Evolutionary conservation across 2,888 invertebrate species (phyloP), one percentile per base, ranked within the genome.

Genomic region (Cheiracanthium punctorium): DNA sequence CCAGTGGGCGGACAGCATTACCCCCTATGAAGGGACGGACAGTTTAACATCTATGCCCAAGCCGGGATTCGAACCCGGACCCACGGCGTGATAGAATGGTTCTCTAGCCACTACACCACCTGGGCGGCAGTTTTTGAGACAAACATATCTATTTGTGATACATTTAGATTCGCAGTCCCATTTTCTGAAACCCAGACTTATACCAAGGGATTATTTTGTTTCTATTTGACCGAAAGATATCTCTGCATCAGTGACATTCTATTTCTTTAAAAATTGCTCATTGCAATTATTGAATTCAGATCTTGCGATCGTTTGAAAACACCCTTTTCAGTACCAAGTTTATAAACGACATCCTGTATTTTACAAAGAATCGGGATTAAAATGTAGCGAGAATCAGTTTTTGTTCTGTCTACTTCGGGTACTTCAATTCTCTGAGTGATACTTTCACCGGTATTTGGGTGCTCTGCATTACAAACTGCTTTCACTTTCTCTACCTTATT

Each of bases 271-370:
- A 70, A 72, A 58, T 28, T 58, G 73, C 20, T 70, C 52, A 65
- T 69, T 81, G 67, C 24, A 69, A 32, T 67, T 32, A 48, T 48
- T 74, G 74, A 74, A 74, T 74, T 74, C 52, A 67, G n/a, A 81
- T 74, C 20, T 48, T 30, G 65, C 65, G 65, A 74, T 73, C 73
- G 73, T 73, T 72, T 73, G 30, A 80, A 80, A 80, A 71, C 37
- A 71, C 30, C 24, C 43, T 17, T 52, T 81, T 80, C 48, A 74
- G 69, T 33, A 69, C 32, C 69, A 73, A 67, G 17, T 74, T 74
- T 81, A 74, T 74, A 74, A 81, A 81, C 48, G 4, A 33, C 52
- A 30, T 67, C 20, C 64, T 73, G 20, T 65, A 29, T 72, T 80
- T 72, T 80, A 65, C 43, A 32, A 72, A 52, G 41, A 80, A 80